phyloP scores from a whole-genome alignment of 2,888 invertebrate species.

The Yponomeuta plumbellus region DNA sequence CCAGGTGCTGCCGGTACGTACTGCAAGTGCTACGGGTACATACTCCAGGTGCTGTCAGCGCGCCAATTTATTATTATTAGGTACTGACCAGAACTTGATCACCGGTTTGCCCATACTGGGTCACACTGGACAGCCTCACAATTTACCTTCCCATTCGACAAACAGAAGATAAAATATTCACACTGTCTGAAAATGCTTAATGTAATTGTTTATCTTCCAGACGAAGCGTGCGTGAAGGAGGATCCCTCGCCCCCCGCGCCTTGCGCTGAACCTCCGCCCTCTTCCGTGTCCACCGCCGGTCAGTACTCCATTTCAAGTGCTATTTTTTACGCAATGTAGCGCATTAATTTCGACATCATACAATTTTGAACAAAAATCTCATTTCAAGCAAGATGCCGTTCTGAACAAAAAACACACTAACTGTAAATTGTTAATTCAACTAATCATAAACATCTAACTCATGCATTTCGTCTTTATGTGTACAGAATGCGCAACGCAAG shows the following conservation, averaged over 20 bases:
- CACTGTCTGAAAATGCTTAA: not conserved
- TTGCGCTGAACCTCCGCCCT: not conserved
- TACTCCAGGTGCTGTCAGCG: no score
- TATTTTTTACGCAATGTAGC: no score
- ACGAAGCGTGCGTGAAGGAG: not conserved
- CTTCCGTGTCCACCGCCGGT: not conserved
- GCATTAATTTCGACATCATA: no score
- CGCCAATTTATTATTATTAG: no score
- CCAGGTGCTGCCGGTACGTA: not conserved
- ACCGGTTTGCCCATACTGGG: no score
- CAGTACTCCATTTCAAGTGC: not conserved
- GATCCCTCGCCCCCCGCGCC: not conserved
- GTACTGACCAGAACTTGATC: no score
- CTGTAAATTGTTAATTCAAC: no score
- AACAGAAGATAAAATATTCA: no score
- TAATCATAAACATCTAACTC: not conserved
- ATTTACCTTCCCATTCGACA: not conserved
- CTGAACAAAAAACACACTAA: no score
- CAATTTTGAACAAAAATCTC: no score
- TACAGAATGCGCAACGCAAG: not conserved
- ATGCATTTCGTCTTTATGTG: not conserved
- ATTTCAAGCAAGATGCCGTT: no score
- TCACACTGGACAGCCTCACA: conserved; percentile 1
- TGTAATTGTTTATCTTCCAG: not conserved
- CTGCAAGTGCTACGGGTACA: no score